Percentiles rank a stretch among this genome's conserved stretches.
Conservation (phyloP, 2,797 vertebrate genomes). For the Macropodus opercularis region DNA sequence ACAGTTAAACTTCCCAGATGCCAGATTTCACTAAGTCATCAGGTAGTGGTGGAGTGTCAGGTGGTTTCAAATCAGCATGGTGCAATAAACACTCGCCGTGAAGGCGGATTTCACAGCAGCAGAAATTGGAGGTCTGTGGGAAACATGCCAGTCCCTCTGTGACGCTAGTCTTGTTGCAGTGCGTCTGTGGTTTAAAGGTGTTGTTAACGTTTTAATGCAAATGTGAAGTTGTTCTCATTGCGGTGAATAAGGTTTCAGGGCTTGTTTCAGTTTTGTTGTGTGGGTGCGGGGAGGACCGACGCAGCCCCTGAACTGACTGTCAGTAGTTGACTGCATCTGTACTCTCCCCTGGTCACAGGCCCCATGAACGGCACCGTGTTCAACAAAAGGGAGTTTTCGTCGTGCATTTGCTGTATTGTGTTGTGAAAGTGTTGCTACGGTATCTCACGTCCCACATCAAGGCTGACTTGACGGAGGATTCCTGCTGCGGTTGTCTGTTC, state of each 20-base stretch:
- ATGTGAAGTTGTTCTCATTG: not conserved
- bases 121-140: not conserved
- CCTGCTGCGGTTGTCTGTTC: slow-evolving; percentile 1
- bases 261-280: slow-evolving; percentile 8
- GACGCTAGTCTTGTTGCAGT: not conserved
- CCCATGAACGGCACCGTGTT: slow-evolving; percentile 33
- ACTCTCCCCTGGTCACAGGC: slow-evolving; percentile 12
- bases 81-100: not conserved
- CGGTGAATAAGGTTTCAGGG: not conserved
- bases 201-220: slow-evolving; percentile 1
- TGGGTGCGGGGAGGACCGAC: slow-evolving; percentile 7
- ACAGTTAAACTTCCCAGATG: slow-evolving; percentile 47
- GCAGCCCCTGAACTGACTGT: slow-evolving; percentile 6
- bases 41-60: slow-evolving; percentile 3
- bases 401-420: slow-evolving; percentile 4
- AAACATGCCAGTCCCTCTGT: not conserved
- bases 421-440: slow-evolving; percentile 17
- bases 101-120: slow-evolving; percentile 1
- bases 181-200: not conserved
- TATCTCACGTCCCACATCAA: slow-evolving; percentile 13
- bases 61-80: slow-evolving; percentile 33
- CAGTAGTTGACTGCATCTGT: slow-evolving; percentile 15
- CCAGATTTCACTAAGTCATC: slow-evolving; percentile 27
- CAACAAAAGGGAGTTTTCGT: not conserved
- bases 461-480: too few species aligned